Evolutionary conservation across 2,888 invertebrate genomes (phyloP).

Genomic region (Ophion ventricosus): DNA sequence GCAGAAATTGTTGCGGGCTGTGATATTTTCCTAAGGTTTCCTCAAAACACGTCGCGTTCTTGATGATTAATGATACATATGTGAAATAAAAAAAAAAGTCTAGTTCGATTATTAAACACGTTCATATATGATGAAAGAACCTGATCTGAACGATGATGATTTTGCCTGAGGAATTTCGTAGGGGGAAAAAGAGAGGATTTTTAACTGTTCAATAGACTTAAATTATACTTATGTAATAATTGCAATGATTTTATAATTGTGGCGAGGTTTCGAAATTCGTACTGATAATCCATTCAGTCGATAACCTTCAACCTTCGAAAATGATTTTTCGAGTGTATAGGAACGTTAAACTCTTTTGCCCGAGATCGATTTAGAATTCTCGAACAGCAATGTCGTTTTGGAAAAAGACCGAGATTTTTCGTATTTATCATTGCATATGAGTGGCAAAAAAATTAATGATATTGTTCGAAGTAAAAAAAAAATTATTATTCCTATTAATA

Average conservation of each 20-base stretch:
- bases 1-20: neutral
- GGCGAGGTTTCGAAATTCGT: neutral
- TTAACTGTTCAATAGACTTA: neutral
- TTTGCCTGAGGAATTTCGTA: neutral
- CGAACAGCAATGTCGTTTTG: no score
- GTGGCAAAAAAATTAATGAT: no score
- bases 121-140: slow-evolving; percentile 13
- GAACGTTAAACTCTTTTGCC: neutral
- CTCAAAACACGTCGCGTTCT: slow-evolving; percentile 15
- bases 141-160: neutral
- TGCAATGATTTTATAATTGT: neutral
- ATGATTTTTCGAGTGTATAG: neutral
- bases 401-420: no score
- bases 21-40: neutral
- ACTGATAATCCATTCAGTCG: neutral
- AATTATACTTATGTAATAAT: neutral
- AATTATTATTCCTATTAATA: no score
- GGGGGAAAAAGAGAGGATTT: neutral
- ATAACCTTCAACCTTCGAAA: slow-evolving; percentile 8
- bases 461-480: no score
- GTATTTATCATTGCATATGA: no score
- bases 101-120: neutral
- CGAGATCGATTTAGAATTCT: neutral
- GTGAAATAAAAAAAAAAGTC: neutral
- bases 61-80: slow-evolving; percentile 4